These are phyloP conservation scores for Caprella mutica DNA, from an alignment of 2,888 invertebrate species.

Conservation along the genomic window DNA sequence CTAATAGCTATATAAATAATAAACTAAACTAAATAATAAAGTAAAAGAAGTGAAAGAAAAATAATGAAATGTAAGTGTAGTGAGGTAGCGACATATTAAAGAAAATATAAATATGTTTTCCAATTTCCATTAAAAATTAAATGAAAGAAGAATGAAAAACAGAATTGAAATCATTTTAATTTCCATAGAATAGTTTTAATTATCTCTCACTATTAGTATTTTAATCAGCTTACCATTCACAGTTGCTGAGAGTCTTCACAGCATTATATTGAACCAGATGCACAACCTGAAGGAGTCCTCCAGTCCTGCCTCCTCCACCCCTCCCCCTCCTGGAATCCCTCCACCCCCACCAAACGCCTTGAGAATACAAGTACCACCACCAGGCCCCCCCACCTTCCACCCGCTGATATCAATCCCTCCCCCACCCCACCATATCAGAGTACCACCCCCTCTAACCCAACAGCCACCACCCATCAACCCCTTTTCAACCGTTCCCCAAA, in stretches of 20 bases:
- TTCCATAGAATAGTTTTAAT: not conserved
- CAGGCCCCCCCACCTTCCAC: constrained; percentile 8
- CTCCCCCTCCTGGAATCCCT: not conserved
- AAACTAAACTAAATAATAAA: too few relatives aligned
- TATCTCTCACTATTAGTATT: not conserved
- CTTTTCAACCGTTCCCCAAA: constrained; percentile 40
- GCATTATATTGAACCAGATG: constrained; percentile 42
- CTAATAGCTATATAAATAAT: too few relatives aligned
- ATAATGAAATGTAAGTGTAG: too few relatives aligned
- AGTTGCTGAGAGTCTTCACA: constrained; percentile 43
- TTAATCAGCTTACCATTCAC: constrained; percentile 27
- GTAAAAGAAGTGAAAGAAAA: too few relatives aligned
- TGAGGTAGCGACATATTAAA: too few relatives aligned
- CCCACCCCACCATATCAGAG: constrained; percentile 26
- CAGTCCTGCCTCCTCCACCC: constrained; percentile 4
- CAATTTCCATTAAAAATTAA: too few relatives aligned
- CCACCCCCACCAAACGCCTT: not conserved
- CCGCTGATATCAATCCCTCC: not conserved
- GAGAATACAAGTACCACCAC: constrained; percentile 8
- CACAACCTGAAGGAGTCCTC: constrained; percentile 39
- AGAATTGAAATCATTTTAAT: not conserved
- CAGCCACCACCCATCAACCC: constrained; percentile 23
- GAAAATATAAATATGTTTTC: too few relatives aligned
- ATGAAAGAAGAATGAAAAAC: too few relatives aligned
- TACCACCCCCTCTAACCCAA: constrained; percentile 34